Evolutionary conservation across 1,140 invertebrate genomes (phyloP).

Genomic region (Hermetia illucens): DNA sequence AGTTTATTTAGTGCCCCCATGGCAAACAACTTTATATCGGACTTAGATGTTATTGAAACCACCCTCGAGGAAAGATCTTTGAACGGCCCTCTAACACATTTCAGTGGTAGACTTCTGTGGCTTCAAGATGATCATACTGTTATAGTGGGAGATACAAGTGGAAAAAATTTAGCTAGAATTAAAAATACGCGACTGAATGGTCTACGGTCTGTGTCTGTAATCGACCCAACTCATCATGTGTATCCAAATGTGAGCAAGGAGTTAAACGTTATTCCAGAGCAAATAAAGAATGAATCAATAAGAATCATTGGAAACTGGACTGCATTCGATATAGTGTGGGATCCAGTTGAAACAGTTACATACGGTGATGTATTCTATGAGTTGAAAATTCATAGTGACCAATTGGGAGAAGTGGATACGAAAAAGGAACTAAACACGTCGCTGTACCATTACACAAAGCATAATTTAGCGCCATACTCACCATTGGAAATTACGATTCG

Average conservation of each 20-base stretch:
- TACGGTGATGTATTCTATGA: slow-evolving; percentile 74
- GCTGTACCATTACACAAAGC: slow-evolving; percentile 29
- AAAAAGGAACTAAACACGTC: slow-evolving; percentile 24
- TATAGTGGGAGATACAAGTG: slow-evolving; percentile 60
- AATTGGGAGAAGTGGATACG: neutral
- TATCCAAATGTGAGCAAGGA: slow-evolving; percentile 33
- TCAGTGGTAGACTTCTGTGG: slow-evolving; percentile 66
- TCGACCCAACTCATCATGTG: slow-evolving; percentile 50
- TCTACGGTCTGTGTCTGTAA: slow-evolving; percentile 55
- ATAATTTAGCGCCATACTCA: slow-evolving; percentile 47
- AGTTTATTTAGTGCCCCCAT: slow-evolving; percentile 51
- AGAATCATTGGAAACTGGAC: slow-evolving; percentile 53
- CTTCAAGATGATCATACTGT: slow-evolving; percentile 59
- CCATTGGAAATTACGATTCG: slow-evolving; percentile 53
- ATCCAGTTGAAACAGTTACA: slow-evolving; percentile 53
- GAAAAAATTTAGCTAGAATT: slow-evolving; percentile 59
- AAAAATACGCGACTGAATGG: slow-evolving; percentile 42
- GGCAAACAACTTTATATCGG: slow-evolving; percentile 31
- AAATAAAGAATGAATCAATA: slow-evolving; percentile 46
- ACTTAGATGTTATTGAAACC: slow-evolving; percentile 11
- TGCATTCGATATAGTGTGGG: slow-evolving; percentile 69
- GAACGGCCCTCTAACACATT: slow-evolving; percentile 56
- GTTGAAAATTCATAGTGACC: slow-evolving; percentile 44
- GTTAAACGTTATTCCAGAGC: slow-evolving; percentile 50
- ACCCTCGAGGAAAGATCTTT: slow-evolving; percentile 35